Conservation (phyloP, 2,888 invertebrate species). For the Taphrorychus bicolor region DNA sequence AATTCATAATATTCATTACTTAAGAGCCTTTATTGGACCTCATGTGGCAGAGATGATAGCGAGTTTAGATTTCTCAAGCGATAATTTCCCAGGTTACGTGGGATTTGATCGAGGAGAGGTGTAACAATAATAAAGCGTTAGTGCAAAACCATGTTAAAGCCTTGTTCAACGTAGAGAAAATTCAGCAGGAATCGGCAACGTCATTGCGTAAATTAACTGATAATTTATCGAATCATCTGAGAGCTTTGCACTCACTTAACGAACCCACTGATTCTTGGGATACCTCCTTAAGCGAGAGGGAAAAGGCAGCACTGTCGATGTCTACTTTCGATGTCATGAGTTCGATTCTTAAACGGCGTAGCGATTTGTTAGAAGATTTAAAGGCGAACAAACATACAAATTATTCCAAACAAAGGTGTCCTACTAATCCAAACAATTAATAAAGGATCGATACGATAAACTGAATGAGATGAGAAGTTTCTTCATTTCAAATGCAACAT, state of each 20-base stretch:
- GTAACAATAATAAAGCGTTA: constrained; percentile 26
- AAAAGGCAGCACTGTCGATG: not conserved
- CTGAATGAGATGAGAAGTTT: too few species aligned
- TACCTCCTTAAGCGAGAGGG: not conserved
- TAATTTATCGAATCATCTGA: constrained; percentile 7
- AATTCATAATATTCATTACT: not conserved
- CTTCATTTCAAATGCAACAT: too few species aligned
- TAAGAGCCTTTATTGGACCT: constrained; percentile 3
- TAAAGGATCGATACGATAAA: too few species aligned
- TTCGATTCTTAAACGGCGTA: not conserved
- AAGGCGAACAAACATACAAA: too few species aligned
- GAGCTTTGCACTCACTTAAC: constrained; percentile 12
- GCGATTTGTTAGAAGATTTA: not conserved
- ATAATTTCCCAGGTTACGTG: constrained; percentile 31
- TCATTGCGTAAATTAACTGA: constrained; percentile 2
- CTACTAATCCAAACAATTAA: too few species aligned
- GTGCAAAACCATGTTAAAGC: constrained; percentile 23
- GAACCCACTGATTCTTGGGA: constrained; percentile 11
- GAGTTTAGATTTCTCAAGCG: constrained; percentile 20
- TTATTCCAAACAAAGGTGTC: too few species aligned
- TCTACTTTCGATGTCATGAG: too few species aligned
- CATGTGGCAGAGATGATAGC: constrained; percentile 23
- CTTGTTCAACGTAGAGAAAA: constrained; percentile 10
- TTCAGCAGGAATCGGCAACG: not conserved
- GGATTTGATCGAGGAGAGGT: constrained; percentile 21